Conservation (phyloP, 2,797 vertebrate genomes). For the Falco berigora region DNA sequence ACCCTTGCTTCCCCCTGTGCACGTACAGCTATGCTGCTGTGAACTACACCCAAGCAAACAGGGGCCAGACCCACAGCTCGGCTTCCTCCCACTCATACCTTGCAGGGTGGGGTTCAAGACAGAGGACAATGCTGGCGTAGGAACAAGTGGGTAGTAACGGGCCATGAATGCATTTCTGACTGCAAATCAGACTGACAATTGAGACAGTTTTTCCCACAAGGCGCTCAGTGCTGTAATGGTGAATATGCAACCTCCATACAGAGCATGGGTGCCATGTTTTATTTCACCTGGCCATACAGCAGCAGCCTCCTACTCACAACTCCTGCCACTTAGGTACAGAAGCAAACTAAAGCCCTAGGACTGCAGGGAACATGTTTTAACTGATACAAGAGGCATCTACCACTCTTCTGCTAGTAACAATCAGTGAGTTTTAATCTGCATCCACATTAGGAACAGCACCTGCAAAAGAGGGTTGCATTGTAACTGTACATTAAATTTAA, state of each 20-base stretch:
- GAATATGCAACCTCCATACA: fast-evolving
- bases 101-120: neutral
- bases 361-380: neutral
- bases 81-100: conserved; percentile 8
- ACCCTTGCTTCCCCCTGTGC: neutral
- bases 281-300: neutral
- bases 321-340: neutral
- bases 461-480: neutral
- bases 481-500: neutral
- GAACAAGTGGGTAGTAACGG: neutral
- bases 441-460: neutral
- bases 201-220: neutral
- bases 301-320: neutral
- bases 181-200: neutral
- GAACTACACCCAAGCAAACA: neutral
- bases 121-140: neutral
- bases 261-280: neutral
- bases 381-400: neutral
- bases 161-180: neutral
- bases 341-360: neutral
- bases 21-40: fast-evolving
- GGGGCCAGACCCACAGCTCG: neutral
- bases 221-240: fast-evolving
- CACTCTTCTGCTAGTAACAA: neutral
- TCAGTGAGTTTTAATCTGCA: neutral